Base-by-base conservation (phyloP, 2,113 vertebrate genomes). In the Vidua chalybeata region DNA sequence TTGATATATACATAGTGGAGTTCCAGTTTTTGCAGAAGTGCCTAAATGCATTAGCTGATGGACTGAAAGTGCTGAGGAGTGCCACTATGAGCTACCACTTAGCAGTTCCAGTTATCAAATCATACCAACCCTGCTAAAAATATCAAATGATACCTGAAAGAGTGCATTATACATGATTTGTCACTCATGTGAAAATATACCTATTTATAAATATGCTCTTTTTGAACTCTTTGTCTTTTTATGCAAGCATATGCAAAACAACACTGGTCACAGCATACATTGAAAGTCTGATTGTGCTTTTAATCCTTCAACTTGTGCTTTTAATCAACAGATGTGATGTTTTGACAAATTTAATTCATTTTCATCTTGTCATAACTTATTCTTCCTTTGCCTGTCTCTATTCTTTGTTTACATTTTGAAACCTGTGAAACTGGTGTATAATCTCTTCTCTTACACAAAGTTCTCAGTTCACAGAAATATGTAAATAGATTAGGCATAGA, bases 261-360 rank as follows among this genome's bases (percentile, higher is more conserved):
- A 39, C 49, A 69, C 5, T n/a, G 12, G 6, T 64, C n/a, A 52
- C 24, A 39, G 24, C 14, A 15, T 64, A 56, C 0, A 0, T 2
- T 64, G 46, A 66, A 31, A 59, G 20, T 37, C 7, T 41, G 49
- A 37, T 37, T 63, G 26, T 48, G 9, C 5, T 69, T 82, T 88
- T 46, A 72, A 33, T 62, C 13, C 41, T 41, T 41, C 41, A 41
- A 13, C 41, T 41, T 63, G 26, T 52, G 9, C 5, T 69, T 82
- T 88, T 46, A 72, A 33, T 62, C 13, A 41, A 41, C 41, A 75
- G 13, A 35, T 45, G 8, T 48, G 9, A 41, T 45, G 7, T 71
- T 71, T 75, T 58, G 15, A 31, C 4, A 0, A 52, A 28, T 45
- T 83, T 46, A 52, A 27, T 62, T 81, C 0, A 18, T 64, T 81